Evolutionary conservation across 1,140 invertebrate species (phyloP).

Genomic region (Elysia chlorotica): DNA sequence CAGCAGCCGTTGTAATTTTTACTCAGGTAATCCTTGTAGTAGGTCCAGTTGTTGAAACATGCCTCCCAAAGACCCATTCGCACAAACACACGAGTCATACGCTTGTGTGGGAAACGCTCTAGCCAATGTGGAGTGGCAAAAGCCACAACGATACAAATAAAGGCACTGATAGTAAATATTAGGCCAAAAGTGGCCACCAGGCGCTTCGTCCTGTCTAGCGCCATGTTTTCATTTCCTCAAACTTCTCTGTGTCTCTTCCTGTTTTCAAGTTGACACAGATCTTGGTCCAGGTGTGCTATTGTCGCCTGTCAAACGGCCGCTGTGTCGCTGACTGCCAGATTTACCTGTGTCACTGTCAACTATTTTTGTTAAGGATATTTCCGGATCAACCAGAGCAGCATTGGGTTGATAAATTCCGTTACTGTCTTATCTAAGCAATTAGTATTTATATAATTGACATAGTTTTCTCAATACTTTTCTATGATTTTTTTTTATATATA

Average conservation of each 20-base stretch:
- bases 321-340: too few relatives aligned
- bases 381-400: too few relatives aligned
- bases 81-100: conserved; percentile 81
- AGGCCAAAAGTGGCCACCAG: conserved; percentile 39
- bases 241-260: too few relatives aligned
- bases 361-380: too few relatives aligned
- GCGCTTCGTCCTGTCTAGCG: conserved; percentile 31
- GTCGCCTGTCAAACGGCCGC: too few relatives aligned
- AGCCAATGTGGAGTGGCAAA: conserved; percentile 96
- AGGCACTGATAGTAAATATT: conserved; percentile 41
- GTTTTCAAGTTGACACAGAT: background rate
- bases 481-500: too few relatives aligned
- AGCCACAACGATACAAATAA: conserved; percentile 72
- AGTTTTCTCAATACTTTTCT: too few relatives aligned
- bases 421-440: too few relatives aligned
- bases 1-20: conserved; percentile 91
- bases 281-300: background rate
- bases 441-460: too few relatives aligned
- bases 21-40: conserved; percentile 88
- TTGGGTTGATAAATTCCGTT: too few relatives aligned
- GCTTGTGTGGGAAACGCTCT: conserved; percentile 75
- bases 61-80: conserved; percentile 88
- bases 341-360: too few relatives aligned
- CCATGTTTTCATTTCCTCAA: too few relatives aligned
- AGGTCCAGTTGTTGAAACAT: conserved; percentile 89